These are phyloP conservation scores for Ormyrus labotus DNA, from an alignment of 2,888 invertebrate genomes.

Conservation along the genomic window DNA sequence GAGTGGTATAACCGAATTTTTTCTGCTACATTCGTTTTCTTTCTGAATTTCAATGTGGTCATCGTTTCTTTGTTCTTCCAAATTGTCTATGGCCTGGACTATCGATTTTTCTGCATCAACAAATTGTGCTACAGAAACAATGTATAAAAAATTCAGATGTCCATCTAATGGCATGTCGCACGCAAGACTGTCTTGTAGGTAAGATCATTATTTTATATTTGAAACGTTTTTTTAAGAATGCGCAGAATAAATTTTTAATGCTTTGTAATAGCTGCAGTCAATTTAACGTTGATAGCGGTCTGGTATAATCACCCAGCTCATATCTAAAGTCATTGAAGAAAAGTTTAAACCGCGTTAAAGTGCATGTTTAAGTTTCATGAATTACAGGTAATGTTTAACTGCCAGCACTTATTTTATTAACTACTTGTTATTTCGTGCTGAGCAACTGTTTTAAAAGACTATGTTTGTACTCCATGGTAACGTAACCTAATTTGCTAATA, in stretches of 20 bases:
- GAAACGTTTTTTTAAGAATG: neutral
- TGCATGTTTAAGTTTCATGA: neutral
- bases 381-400: neutral
- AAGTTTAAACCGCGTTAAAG: neutral
- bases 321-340: neutral
- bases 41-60: too few relatives aligned
- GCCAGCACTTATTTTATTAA: neutral
- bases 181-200: slow-evolving; percentile 7
- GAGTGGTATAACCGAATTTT: too few relatives aligned
- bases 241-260: slow-evolving; percentile 2
- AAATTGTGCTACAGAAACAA: neutral
- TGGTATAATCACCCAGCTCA: neutral
- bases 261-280: neutral
- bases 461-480: neutral
- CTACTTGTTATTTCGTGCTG: neutral
- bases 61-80: neutral
- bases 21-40: too few relatives aligned
- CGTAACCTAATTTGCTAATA: too few relatives aligned
- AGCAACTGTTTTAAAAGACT: neutral
- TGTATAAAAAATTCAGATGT: slow-evolving; percentile 23
- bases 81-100: neutral
- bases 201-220: neutral
- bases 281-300: slow-evolving; percentile 1
- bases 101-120: neutral
- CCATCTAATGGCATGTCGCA: slow-evolving; percentile 26